Conservation (phyloP, 2,888 invertebrate genomes). For the Hypsopygia costalis region DNA sequence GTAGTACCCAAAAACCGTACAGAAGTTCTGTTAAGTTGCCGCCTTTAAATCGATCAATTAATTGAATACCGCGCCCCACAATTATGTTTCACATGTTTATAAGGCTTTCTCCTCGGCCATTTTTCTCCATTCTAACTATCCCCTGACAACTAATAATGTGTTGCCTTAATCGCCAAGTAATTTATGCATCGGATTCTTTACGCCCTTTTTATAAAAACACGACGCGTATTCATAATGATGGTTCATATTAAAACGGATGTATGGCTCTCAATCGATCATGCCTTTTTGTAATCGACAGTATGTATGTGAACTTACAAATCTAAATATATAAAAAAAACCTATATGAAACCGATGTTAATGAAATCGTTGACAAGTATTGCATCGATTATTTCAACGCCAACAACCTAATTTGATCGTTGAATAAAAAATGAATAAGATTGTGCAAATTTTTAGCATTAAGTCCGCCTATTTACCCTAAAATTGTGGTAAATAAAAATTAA, state of each 20-base stretch:
- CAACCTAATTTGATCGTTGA: too few relatives aligned
- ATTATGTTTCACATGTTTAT: constrained; percentile 41
- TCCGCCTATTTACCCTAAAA: too few relatives aligned
- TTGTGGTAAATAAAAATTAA: too few relatives aligned
- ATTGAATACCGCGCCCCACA: constrained; percentile 44
- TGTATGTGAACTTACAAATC: constrained; percentile 44
- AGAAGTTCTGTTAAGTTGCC: constrained; percentile 17
- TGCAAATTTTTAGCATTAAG: too few relatives aligned
- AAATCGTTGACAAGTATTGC: too few relatives aligned
- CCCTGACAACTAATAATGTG: constrained; percentile 56
- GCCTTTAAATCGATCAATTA: constrained; percentile 48
- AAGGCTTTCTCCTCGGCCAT: constrained; percentile 35
- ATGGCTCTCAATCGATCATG: constrained; percentile 60
- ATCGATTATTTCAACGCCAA: too few relatives aligned
- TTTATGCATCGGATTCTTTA: constrained; percentile 63
- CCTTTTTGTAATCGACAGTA: constrained; percentile 47
- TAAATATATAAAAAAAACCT: constrained; percentile 37
- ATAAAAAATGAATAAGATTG: too few relatives aligned
- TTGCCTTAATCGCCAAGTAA: constrained; percentile 63
- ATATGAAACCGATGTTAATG: too few relatives aligned
- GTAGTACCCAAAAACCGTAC: not conserved
- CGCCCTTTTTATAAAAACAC: constrained; percentile 39
- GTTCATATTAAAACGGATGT: constrained; percentile 56
- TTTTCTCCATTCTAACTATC: constrained; percentile 45
- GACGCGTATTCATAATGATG: constrained; percentile 55